Evolutionary conservation across 2,888 invertebrate genomes (phyloP).

Genomic region (Epirrhoe alternata): DNA sequence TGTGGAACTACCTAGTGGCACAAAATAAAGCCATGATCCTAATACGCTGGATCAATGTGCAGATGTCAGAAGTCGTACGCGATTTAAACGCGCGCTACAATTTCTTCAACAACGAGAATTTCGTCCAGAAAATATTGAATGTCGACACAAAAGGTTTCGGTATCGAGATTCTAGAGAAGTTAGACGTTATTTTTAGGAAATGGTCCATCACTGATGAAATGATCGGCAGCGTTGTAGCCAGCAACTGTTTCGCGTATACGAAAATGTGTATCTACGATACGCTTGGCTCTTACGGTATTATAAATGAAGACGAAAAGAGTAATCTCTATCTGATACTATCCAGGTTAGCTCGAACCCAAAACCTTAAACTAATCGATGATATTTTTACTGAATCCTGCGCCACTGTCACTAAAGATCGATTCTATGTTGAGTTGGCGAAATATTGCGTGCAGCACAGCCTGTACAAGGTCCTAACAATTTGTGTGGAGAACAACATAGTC

Average conservation of each 20-base stretch:
- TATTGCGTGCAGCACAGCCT: slow-evolving; percentile 82
- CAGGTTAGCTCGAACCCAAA: slow-evolving; percentile 85
- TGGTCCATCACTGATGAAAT: slow-evolving; percentile 85
- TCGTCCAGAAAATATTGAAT: slow-evolving; percentile 72
- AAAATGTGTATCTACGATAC: slow-evolving; percentile 86
- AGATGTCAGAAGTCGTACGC: slow-evolving; percentile 79
- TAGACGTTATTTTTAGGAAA: slow-evolving; percentile 81
- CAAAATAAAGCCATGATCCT: slow-evolving; percentile 86
- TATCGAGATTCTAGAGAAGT: slow-evolving; percentile 66
- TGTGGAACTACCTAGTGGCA: slow-evolving; percentile 87
- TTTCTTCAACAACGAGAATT: slow-evolving; percentile 76
- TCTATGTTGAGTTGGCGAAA: slow-evolving; percentile 81
- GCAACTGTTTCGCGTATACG: slow-evolving; percentile 78
- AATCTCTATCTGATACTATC: slow-evolving; percentile 84
- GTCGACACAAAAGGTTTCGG: slow-evolving; percentile 76
- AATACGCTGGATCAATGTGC: slow-evolving; percentile 86
- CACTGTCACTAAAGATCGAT: slow-evolving; percentile 76
- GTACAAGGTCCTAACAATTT: slow-evolving; percentile 81
- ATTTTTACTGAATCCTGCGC: slow-evolving; percentile 82
- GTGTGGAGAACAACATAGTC: slow-evolving; percentile 76
- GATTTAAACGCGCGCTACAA: slow-evolving; percentile 79
- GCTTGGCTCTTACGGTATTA: slow-evolving; percentile 87
- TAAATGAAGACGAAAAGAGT: slow-evolving; percentile 84
- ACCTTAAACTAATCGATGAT: slow-evolving; percentile 80
- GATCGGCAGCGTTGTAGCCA: slow-evolving; percentile 80